Base-by-base conservation (phyloP, 2,888 invertebrate genomes). In the Drosophila greeni region DNA sequence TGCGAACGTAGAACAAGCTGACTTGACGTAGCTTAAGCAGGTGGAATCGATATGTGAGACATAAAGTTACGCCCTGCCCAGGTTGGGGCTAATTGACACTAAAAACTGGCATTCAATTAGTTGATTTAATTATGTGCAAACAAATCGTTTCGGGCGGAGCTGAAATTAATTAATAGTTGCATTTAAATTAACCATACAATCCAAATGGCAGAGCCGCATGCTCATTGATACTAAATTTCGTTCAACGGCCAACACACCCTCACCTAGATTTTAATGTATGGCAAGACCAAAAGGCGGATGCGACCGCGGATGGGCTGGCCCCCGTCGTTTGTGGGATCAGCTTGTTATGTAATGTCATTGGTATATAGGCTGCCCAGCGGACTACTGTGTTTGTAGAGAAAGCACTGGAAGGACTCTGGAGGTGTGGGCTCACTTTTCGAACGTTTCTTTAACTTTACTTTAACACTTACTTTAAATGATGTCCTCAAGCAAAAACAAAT, bases 61-160 rank as follows among this genome's bases (percentile, higher is more conserved):
- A 59, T 53, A 56, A 70, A 53, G 48, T 49, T 42, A 43, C 39
- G 23, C 47, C 43, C 26, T 42, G 23, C 36, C 43, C 48, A 47
- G 34, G 42, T 55, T 24, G 49, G 16, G 47, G 36, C 52, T 72
- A 69, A 76, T 75, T 75, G 69, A 40, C 48, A 53, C 69, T 78
- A 66, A 75, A 72, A 55, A 55, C 62, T 48, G 55, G 59, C 58
- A 58, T 53, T 23, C 69, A 74, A 74, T 74, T 80, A 74, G 70
- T 43, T 56, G 47, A 36, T 66, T 75, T 81, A 80, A 81, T 77
- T 82, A 82, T 70, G 82, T 75, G 51, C 73, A 76, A 84, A 82
- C 77, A 80, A 80, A 71, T 72, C 69, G 74, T 70, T 68, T 54
- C 57, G 60, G 69, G 66, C 47, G 68, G 61, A 72, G 70, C 73